Base-by-base conservation (phyloP, 2,888 invertebrate genomes). In the Empis stercorea region DNA sequence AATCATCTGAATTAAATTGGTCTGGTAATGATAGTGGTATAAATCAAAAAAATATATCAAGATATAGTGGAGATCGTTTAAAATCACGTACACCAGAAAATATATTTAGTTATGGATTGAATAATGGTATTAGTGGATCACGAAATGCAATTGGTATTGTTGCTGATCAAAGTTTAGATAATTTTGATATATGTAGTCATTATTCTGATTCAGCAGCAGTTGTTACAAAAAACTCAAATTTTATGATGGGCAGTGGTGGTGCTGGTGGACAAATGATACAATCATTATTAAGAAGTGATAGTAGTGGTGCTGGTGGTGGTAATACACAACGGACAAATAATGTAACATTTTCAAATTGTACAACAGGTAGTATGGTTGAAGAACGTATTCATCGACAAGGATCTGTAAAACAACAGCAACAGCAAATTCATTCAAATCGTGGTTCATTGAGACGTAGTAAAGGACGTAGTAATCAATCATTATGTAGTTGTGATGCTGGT, bases 401-500 rank as follows among this genome's bases (percentile, higher is more conserved):
- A 15, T 17, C 16, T 17, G 10, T 17, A 4, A 11, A 38, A 17
- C 51, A 48, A 30, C 46, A 44, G 14, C 42, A 49, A 2, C 30
- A 52, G 2, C 50, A 43, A 53, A 54, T 51, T 38, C 51, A 54
- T 36, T 50, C 51, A 16, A 55, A 61, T 53, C 65, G 66, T 13
- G 66, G 66, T 13, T 67, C 66, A 10, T 47, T 67, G 37, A 64
- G 63, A 46, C 63, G 68, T 47, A 58, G 55, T 52, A 67, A 68
- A 50, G 68, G 65, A 14, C 66, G 67, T 27, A 70, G 70, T 53
- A 66, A 62, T 56, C 68, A 68, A 49, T 68, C 68, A 51, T 52
- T 68, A 2, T 68, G 68, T 53, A 68, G 69, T 52, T 68, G 68
- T 53, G 70, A 68, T 53, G 67, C 62, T 30, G 68, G 68, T 42